phyloP scores from a whole-genome alignment of 2,797 vertebrate genomes.

The Eulemur mongoz region DNA sequence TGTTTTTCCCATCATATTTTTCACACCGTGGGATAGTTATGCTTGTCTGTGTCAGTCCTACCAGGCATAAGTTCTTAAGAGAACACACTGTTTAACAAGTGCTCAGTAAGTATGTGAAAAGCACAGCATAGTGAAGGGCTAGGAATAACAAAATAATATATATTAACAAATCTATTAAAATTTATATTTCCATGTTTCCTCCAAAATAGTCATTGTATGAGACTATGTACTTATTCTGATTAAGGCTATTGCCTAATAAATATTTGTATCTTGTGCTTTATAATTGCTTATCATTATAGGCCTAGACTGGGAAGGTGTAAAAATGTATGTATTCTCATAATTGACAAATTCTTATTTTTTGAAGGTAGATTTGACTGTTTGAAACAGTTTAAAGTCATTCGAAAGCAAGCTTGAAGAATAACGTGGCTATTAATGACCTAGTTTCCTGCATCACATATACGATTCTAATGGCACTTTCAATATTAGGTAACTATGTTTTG shows the following conservation, averaged over 20 bases:
- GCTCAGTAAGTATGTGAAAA: background rate
- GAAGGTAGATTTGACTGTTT: background rate
- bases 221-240: background rate
- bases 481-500: background rate
- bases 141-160: background rate
- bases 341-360: background rate
- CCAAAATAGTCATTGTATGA: background rate
- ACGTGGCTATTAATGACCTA: background rate
- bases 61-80: background rate
- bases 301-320: background rate
- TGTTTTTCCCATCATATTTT: background rate
- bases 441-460: background rate
- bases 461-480: background rate
- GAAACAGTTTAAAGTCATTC: background rate
- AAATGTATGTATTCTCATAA: background rate
- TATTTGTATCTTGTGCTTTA: background rate
- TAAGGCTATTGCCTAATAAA: background rate
- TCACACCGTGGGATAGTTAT: background rate
- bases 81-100: background rate
- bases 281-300: background rate
- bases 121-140: too few relatives aligned
- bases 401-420: background rate
- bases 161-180: background rate
- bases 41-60: background rate
- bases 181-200: background rate